Conservation (phyloP, 2,888 invertebrate species). For the Drosophila nr. medialis region DNA sequence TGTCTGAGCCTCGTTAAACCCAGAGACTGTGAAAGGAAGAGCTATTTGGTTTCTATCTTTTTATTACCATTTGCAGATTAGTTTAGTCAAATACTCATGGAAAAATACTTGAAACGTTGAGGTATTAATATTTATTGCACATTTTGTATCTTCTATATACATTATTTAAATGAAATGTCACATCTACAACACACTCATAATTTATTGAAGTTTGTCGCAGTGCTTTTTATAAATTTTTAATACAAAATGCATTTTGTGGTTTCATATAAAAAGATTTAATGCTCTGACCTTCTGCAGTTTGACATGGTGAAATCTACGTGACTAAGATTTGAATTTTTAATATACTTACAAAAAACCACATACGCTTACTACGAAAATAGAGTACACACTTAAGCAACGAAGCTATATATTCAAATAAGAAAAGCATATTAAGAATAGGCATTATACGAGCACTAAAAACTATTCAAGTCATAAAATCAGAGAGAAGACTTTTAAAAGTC, state of each 20-base stretch:
- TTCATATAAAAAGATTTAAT: neutral
- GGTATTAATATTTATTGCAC: neutral
- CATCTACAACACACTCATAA: neutral
- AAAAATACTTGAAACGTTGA: neutral
- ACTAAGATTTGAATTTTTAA: neutral
- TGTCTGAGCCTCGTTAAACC: neutral
- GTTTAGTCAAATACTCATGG: neutral
- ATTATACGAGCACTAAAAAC: slow-evolving; percentile 13
- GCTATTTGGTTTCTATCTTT: neutral
- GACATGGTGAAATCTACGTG: slow-evolving; percentile 10
- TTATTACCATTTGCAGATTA: neutral
- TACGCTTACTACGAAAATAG: neutral
- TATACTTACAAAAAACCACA: neutral
- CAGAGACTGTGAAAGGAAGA: neutral
- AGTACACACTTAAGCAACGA: neutral
- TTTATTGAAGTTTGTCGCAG: neutral
- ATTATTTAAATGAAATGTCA: neutral
- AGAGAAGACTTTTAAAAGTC: slow-evolving; percentile 1
- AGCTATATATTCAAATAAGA: neutral
- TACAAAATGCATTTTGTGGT: slow-evolving; percentile 15
- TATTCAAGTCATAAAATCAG: slow-evolving; percentile 11
- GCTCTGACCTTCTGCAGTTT: slow-evolving; percentile 9
- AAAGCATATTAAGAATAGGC: slow-evolving; percentile 1
- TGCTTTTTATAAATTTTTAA: neutral
- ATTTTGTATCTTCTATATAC: neutral